These are phyloP conservation scores for Odontomachus brunneus DNA, from an alignment of 1,140 invertebrate species.

Conservation along the genomic window DNA sequence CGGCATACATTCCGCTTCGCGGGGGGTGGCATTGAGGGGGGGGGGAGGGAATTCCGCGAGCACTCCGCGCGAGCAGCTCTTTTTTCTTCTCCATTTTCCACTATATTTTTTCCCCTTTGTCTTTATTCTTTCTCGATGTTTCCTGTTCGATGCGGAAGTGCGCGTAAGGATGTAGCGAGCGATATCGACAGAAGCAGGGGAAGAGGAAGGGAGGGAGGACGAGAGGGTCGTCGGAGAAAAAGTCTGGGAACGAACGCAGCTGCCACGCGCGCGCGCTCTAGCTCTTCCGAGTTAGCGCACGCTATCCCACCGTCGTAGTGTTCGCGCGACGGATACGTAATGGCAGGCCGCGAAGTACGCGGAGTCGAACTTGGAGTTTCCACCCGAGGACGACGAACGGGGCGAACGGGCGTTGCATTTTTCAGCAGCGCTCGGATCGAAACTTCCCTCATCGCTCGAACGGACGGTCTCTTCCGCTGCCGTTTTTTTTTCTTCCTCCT, in stretches of 20 bases:
- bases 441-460: conserved; percentile 67
- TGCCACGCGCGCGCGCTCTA: conserved; percentile 59
- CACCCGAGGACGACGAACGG: conserved; percentile 34
- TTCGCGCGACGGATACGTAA: conserved; percentile 70
- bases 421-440: conserved; percentile 67
- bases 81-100: conserved; percentile 6
- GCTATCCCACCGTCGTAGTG: conserved; percentile 69
- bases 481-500: neutral
- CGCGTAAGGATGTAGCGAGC: conserved; percentile 41
- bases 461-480: conserved; percentile 27
- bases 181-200: too few species aligned
- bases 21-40: neutral
- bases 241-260: conserved; percentile 75
- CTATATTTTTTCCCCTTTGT: conserved; percentile 11
- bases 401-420: conserved; percentile 61
- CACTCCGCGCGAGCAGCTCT: conserved; percentile 5
- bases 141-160: conserved; percentile 27
- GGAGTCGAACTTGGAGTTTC: conserved; percentile 59
- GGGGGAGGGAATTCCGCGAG: too few species aligned
- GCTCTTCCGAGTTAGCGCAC: conserved; percentile 46
- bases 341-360: conserved; percentile 71
- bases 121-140: conserved; percentile 19
- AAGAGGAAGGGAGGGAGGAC: neutral
- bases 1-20: neutral
- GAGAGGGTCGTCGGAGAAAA: conserved; percentile 27